Evolutionary conservation across 2,113 vertebrate species (phyloP), one percentile per base, ranked within the genome.

Genomic region (Hippocampus abdominalis): DNA sequence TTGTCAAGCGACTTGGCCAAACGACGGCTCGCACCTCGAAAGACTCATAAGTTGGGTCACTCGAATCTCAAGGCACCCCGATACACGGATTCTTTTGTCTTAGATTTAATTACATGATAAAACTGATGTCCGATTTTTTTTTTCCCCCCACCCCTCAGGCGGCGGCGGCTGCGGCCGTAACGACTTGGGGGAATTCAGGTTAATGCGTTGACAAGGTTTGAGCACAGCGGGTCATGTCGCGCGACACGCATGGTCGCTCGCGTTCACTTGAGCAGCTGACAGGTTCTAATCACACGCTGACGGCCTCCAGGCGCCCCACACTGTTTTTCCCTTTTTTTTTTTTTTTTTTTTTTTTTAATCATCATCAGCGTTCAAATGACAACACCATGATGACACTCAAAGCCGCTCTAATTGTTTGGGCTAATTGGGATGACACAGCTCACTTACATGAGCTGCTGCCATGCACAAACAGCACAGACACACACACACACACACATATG

Each of bases 181-280:
- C 93, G 94, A 95, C 96, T 96, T 93, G 95, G 10, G 57, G 96
- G 95, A 98, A 96, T 98, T 96, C 95, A 93, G 96, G 96, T 98
- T 98, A 98, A 99, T 96, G 93, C 96, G 96, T 95, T 97, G 96
- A 99, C 97, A 97, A 84, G 94, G 91, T 92, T 95, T 94, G 96
- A 96, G 96, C 97, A 94, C 95, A 94, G 90, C 87, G 92, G 96
- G 97, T 98, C 96, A 94, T 94, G 96, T 94, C 89, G 94, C 93
- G 81, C 93, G 88, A 90, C 94, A 94, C 94, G 95, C 95, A 93
- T 85, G 91, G 90, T 93, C 95, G 94, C 83, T 90, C 93, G 83
- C 87, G 92, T 86, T 93, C 93, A 80, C 92, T 88, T 73, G 93
- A 88, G 94, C 94, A 93, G 92, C 94, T 96, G 96, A 97, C 96